phyloP scores from a whole-genome alignment of 2,797 vertebrate species.

The Etheostoma nigrum region DNA sequence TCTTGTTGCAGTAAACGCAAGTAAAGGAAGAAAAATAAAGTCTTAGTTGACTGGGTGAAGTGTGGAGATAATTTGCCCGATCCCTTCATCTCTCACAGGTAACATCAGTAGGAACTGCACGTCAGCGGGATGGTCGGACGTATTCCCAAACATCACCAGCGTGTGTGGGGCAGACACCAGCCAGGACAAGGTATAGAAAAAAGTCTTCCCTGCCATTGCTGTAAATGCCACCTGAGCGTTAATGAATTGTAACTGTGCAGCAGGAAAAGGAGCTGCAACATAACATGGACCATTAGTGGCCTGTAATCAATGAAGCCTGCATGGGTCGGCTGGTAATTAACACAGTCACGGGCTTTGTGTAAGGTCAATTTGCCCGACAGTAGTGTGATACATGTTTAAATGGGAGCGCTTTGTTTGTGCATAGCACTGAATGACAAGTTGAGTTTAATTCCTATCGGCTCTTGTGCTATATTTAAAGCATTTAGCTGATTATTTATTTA shows the following conservation, averaged over 20 bases:
- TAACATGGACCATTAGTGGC: constrained; percentile 8
- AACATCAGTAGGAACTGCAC: constrained; percentile 95
- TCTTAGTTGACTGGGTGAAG: too few relatives aligned
- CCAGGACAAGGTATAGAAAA: constrained; percentile 84
- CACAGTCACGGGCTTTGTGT: constrained; percentile 30
- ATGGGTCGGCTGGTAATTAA: constrained; percentile 54
- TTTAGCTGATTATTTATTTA: too few relatives aligned
- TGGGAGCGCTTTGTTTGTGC: constrained; percentile 38
- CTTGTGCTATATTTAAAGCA: too few relatives aligned
- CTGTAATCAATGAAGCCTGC: constrained; percentile 37
- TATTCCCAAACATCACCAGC: constrained; percentile 88
- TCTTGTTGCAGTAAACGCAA: neutral
- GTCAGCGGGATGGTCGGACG: constrained; percentile 88
- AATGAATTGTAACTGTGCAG: neutral
- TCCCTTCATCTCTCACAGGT: constrained; percentile 76
- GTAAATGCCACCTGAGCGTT: constrained; percentile 24
- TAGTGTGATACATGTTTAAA: constrained; percentile 5
- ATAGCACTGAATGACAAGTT: too few relatives aligned
- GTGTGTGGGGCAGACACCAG: constrained; percentile 82
- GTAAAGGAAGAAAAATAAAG: neutral
- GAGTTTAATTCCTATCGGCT: too few relatives aligned
- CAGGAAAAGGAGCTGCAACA: constrained; percentile 14
- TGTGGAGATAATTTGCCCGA: neutral
- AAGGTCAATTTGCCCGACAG: constrained; percentile 42
- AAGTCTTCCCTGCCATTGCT: neutral